These are phyloP conservation scores for Mola mola DNA, from an alignment of 2,113 vertebrate genomes.

Conservation along the genomic window DNA sequence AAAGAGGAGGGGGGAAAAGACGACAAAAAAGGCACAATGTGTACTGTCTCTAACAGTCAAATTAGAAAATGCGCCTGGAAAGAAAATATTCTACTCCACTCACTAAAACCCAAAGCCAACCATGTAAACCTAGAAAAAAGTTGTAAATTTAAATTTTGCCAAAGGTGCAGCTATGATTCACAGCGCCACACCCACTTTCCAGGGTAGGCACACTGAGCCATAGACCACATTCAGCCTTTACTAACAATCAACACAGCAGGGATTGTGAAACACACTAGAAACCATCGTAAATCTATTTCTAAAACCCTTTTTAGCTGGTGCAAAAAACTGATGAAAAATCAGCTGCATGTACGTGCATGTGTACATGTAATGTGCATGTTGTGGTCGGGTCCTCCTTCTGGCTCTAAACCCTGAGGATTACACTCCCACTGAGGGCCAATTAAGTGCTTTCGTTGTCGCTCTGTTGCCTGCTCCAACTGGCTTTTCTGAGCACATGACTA, in stretches of 20 bases:
- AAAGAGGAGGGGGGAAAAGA: constrained; percentile 32
- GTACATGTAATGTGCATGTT: background rate
- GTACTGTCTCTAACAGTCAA: constrained; percentile 8
- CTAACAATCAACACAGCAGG: constrained; percentile 12
- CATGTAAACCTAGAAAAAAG: constrained; percentile 41
- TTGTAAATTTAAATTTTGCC: constrained; percentile 35
- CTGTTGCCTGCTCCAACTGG: constrained; percentile 31
- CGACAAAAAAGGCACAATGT: constrained; percentile 31
- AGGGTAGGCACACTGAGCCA: constrained; percentile 3
- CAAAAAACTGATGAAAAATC: background rate
- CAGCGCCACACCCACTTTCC: constrained; percentile 57
- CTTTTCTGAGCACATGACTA: constrained; percentile 23
- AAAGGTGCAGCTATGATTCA: constrained; percentile 50
- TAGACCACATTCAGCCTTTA: constrained; percentile 36
- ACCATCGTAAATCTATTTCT: background rate
- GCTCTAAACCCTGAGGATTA: constrained; percentile 66
- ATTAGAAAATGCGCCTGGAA: background rate
- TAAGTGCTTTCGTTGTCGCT: constrained; percentile 57
- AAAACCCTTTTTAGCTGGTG: too few species aligned
- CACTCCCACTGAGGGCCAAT: constrained; percentile 68
- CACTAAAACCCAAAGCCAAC: constrained; percentile 1
- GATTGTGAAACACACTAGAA: constrained; percentile 11
- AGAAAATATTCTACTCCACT: background rate
- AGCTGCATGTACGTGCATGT: background rate
- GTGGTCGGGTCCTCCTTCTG: constrained; percentile 4